Evolutionary conservation across 2,113 vertebrate genomes (phyloP).

Genomic region (Paracanthobrama guichenoti): DNA sequence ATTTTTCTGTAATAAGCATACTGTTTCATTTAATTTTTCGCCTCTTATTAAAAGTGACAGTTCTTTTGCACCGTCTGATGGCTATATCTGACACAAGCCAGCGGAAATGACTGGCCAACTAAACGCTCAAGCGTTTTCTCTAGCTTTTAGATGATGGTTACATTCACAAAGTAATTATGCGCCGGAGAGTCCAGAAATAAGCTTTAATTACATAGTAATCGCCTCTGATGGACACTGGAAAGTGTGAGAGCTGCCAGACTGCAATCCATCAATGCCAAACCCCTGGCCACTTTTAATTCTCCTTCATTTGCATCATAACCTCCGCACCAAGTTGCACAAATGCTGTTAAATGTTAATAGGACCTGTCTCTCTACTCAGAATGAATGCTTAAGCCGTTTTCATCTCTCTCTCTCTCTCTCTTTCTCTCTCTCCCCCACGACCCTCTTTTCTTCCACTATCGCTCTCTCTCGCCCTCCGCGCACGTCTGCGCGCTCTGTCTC

Average conservation of each 20-base stretch:
- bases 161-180: conserved; percentile 99
- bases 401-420: conserved; percentile 82
- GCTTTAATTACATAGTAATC: conserved; percentile 99
- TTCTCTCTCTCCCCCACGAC: conserved; percentile 53
- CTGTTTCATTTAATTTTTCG: conserved; percentile 99
- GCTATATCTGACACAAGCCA: conserved; percentile 99
- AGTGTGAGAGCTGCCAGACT: conserved; percentile 99
- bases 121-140: conserved; percentile 95
- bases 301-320: conserved; percentile 99
- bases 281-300: conserved; percentile 99
- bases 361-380: conserved; percentile 99
- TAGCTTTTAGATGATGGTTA: conserved; percentile 99
- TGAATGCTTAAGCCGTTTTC: conserved; percentile 99
- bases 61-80: conserved; percentile 99
- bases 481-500: conserved; percentile 68
- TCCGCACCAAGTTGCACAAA: conserved; percentile 99
- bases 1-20: conserved; percentile 99
- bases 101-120: conserved; percentile 92
- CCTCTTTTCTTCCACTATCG: conserved; percentile 18
- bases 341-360: conserved; percentile 99
- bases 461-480: conserved; percentile 60
- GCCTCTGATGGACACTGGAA: conserved; percentile 99
- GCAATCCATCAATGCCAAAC: conserved; percentile 99
- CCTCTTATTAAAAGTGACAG: conserved; percentile 99
- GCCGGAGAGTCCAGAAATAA: conserved; percentile 99